These are phyloP conservation scores for Theristicus caerulescens DNA, from an alignment of 2,113 vertebrate genomes.

Conservation along the genomic window DNA sequence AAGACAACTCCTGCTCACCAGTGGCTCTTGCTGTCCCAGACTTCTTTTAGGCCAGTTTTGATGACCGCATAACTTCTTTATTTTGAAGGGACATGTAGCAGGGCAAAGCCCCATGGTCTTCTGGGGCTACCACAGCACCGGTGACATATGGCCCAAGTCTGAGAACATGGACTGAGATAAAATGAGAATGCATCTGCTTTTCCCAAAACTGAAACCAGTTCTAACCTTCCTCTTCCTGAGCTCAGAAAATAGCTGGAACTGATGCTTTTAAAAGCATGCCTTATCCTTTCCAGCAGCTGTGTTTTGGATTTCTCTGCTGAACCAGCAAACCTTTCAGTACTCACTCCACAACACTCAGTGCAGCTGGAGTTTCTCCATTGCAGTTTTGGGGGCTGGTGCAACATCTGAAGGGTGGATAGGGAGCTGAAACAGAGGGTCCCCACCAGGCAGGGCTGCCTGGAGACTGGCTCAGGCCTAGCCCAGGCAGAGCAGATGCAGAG, in stretches of 20 bases:
- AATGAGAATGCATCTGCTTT: neutral
- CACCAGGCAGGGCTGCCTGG: neutral
- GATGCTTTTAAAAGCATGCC: neutral
- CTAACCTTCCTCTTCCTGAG: neutral
- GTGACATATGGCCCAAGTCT: neutral
- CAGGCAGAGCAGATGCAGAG: neutral
- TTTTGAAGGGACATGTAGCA: neutral
- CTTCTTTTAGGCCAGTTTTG: neutral
- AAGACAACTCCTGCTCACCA: neutral
- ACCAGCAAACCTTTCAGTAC: neutral
- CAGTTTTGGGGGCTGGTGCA: neutral
- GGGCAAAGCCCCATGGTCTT: neutral
- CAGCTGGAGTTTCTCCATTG: neutral
- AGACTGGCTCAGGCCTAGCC: neutral
- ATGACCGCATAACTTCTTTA: neutral
- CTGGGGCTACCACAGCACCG: neutral
- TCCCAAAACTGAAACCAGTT: neutral
- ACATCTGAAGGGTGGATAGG: neutral
- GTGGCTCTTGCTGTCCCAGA: neutral
- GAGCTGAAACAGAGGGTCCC: neutral
- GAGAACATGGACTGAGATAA: neutral
- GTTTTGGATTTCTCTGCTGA: conserved; percentile 4
- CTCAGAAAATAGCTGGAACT: neutral
- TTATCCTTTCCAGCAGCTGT: neutral
- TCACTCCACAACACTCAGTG: rapidly evolving